These are phyloP conservation scores for Rhinella marina DNA, from an alignment of 2,797 vertebrate species.

Conservation along the genomic window DNA sequence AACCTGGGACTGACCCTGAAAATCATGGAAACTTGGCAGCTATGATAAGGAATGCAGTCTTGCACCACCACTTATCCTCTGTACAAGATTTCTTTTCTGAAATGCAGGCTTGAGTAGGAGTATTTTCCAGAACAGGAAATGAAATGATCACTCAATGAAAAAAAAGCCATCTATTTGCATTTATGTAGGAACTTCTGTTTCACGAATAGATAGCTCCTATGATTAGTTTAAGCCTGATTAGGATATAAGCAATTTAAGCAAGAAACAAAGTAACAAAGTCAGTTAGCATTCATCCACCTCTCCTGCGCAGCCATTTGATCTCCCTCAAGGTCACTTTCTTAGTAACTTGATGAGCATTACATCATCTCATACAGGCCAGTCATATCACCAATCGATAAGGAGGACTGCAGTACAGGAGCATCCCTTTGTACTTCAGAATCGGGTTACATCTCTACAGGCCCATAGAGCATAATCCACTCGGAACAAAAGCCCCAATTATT, in stretches of 20 bases:
- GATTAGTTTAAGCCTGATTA: slow-evolving; percentile 56
- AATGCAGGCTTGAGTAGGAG: slow-evolving; percentile 12
- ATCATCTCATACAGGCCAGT: slow-evolving; percentile 79
- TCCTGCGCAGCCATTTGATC: slow-evolving; percentile 65
- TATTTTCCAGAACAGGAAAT: slow-evolving; percentile 28
- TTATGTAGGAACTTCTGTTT: slow-evolving; percentile 49
- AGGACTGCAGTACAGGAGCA: slow-evolving; percentile 70
- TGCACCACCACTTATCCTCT: slow-evolving; percentile 1
- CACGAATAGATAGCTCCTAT: slow-evolving; percentile 63
- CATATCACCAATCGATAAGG: slow-evolving; percentile 81
- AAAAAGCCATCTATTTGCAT: slow-evolving; percentile 26
- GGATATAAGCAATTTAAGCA: slow-evolving; percentile 60
- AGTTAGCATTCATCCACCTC: slow-evolving; percentile 62
- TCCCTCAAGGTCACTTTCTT: slow-evolving; percentile 73
- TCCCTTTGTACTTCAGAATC: slow-evolving; percentile 62
- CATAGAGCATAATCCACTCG: slow-evolving; percentile 52
- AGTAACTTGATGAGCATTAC: slow-evolving; percentile 77
- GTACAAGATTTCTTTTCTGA: not conserved
- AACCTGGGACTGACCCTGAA: not conserved
- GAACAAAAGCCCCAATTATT: slow-evolving; percentile 63
- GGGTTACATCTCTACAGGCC: slow-evolving; percentile 67
- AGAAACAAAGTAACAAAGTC: slow-evolving; percentile 58
- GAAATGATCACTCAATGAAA: slow-evolving; percentile 45
- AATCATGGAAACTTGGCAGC: not conserved
- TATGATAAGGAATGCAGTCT: not conserved